Base-by-base conservation (phyloP, 2,888 invertebrate species). In the Agrilus mali region DNA sequence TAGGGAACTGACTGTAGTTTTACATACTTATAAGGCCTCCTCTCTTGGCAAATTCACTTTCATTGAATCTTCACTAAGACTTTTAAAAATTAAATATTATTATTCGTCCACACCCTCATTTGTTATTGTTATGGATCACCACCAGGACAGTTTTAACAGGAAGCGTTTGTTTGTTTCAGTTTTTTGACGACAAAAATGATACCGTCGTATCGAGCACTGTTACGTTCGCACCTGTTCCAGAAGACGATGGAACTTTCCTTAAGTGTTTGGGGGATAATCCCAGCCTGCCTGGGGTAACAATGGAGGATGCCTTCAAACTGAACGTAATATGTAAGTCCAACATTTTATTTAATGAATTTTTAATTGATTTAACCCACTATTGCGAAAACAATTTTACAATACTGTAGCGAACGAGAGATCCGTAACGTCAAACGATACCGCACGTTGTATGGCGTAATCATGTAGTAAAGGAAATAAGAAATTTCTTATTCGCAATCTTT, bases 191-290 rank as follows among this genome's bases (percentile, higher is more conserved):
- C 40, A 70, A 72, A 56, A 83, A 82, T 61, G 81, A 81, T 50
- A 84, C 82, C 17, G 74, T 78, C 63, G 82, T 87, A 47, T 72
- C 78, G 60, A 89, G 86, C 64, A 80, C 78, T 42, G 69, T 90
- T 53, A 79, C 80, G 53, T 88, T 90, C 66, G 78, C 80, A 55
- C 89, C 90, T 13, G 71, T 79, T 52, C 85, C 88, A 2, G 88
- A 88, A 59, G 90, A 92, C 63, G 86, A 90, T 60, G 82, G 83
- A 7, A 82, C 86, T 44, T 77, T 78, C 60, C 73, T 92, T 50
- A 86, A 84, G 63, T 92, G 90, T 64, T 81, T 84, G 56, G 88
- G 87, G 5, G 84, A 86, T 61, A 92, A 92, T 72, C 84, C 81
- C 42, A 77, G 80, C 49, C 73, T 92, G 48, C 77, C 80, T 10